Evolutionary conservation across 1,140 invertebrate genomes (phyloP), one percentile per base, ranked within the genome.

Genomic region (Drosophila ambigua): DNA sequence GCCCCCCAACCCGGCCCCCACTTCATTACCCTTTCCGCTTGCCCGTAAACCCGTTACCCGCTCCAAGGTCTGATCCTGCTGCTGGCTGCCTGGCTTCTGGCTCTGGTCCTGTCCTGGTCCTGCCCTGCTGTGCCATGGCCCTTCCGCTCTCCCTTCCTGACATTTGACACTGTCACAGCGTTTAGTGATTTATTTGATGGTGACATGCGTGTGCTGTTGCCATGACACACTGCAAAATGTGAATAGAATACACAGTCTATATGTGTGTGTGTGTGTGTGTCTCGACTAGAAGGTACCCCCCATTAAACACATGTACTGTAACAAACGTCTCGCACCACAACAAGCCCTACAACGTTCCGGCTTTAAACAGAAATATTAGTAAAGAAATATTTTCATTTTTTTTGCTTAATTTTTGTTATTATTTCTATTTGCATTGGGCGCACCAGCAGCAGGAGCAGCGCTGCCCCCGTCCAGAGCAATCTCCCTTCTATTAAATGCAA

Each of bases 141-240:
- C 23, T 41, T 16, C 50, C 39, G 9, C 58, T 48, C 59, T 74
- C 49, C 59, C 54, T 48, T 46, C 59, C 65, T 88, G 68, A 88
- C 79, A 88, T 88, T 77, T 88, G 83, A 88, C 83, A 88, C 79
- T 88, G 83, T 83, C 76, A 79, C 79, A 88, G 72, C 76, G 83
- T 88, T 88, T 88, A 88, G 83, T 88, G 83, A 88, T 88, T 88
- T 88, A 88, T 88, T 77, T 79, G 72, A 88, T 79, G 79, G 74
- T 83, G 84, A 88, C 83, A 88, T 88, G 83, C 79, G 72, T 88
- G 35, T 58, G 75, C 65, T 43, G 52, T 62, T 88, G 79, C 67
- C 77, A 63, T 78, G 72, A 63, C 58, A 66, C 46, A 54, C 41
- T 54, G 62, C 48, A 60, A 39, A 39, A 39, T 39, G 35, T 39